phyloP scores from a whole-genome alignment of 1,140 invertebrate genomes.

The Drosophila sproati region DNA sequence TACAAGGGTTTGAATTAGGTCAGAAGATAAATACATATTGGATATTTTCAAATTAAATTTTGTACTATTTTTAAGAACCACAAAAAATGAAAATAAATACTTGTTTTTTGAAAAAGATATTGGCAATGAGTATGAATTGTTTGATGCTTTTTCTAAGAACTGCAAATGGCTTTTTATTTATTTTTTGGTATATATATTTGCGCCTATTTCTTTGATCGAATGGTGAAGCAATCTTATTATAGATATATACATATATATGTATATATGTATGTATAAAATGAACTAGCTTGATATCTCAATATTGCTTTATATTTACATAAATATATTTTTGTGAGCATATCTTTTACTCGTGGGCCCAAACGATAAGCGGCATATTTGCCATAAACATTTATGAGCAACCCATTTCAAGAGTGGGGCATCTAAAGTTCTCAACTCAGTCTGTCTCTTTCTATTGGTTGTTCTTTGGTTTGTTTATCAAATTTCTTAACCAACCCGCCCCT shows the following conservation, averaged over 20 bases:
- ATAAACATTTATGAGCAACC: slow-evolving; percentile 44
- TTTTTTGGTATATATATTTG: neutral
- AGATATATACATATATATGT: slow-evolving; percentile 5
- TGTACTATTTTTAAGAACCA: too few relatives aligned
- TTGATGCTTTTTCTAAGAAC: too few relatives aligned
- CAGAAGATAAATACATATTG: too few relatives aligned
- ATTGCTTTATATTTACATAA: slow-evolving; percentile 17
- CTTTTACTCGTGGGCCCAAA: slow-evolving; percentile 18
- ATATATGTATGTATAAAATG: neutral
- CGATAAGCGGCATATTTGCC: slow-evolving; percentile 37
- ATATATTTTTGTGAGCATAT: slow-evolving; percentile 14
- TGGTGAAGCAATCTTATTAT: slow-evolving; percentile 5
- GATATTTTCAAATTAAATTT: too few relatives aligned
- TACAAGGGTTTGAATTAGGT: too few relatives aligned
- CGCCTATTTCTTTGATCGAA: slow-evolving; percentile 36
- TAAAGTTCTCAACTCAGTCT: slow-evolving; percentile 20
- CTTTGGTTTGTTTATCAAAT: slow-evolving; percentile 8
- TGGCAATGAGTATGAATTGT: too few relatives aligned
- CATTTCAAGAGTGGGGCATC: neutral
- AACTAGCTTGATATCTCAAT: slow-evolving; percentile 3
- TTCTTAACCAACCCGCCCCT: neutral
- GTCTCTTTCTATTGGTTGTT: slow-evolving; percentile 24
- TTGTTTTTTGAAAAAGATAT: too few relatives aligned
- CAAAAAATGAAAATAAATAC: too few relatives aligned
- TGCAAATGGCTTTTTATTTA: too few relatives aligned